Evolutionary conservation across 2,113 vertebrate genomes (phyloP).

Genomic region (Peromyscus maniculatus): DNA sequence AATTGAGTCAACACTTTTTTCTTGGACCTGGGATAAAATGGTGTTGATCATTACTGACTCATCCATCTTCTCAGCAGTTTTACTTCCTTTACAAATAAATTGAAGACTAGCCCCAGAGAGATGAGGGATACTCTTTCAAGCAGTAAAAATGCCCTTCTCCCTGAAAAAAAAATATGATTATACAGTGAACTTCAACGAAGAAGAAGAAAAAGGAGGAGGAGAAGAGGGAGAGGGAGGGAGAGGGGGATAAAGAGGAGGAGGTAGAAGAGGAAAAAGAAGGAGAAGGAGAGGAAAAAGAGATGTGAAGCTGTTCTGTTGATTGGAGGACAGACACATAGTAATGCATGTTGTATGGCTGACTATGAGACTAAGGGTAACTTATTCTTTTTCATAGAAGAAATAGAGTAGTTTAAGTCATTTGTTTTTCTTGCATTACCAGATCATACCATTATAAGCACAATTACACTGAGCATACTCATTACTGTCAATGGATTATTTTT

Average conservation of each 20-base stretch:
- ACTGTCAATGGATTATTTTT: not conserved
- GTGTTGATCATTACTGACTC: conserved; percentile 79
- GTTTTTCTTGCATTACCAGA: conserved; percentile 26
- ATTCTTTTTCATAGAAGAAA: conserved; percentile 22
- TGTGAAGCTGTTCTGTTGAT: not conserved
- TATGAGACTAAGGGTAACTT: not conserved
- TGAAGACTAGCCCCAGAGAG: conserved; percentile 78
- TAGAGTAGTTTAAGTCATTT: not conserved
- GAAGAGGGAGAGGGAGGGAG: not conserved
- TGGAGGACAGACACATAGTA: not conserved
- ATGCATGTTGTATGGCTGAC: not conserved
- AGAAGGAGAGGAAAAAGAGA: not conserved
- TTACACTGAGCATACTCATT: not conserved
- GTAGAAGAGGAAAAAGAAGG: too few relatives aligned
- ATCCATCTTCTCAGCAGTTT: conserved; percentile 77
- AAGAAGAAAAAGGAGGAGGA: not conserved
- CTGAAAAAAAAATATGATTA: conserved; percentile 60
- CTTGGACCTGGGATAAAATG: conserved; percentile 75
- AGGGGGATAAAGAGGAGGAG: not conserved
- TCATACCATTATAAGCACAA: conserved; percentile 23
- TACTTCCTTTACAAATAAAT: conserved; percentile 83
- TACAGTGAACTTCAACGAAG: conserved; percentile 35
- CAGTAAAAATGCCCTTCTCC: conserved; percentile 17
- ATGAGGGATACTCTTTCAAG: conserved; percentile 71
- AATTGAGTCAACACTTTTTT: conserved; percentile 80